These are phyloP conservation scores for Synanthedon formicaeformis DNA, from an alignment of 2,888 invertebrate species.

Conservation along the genomic window DNA sequence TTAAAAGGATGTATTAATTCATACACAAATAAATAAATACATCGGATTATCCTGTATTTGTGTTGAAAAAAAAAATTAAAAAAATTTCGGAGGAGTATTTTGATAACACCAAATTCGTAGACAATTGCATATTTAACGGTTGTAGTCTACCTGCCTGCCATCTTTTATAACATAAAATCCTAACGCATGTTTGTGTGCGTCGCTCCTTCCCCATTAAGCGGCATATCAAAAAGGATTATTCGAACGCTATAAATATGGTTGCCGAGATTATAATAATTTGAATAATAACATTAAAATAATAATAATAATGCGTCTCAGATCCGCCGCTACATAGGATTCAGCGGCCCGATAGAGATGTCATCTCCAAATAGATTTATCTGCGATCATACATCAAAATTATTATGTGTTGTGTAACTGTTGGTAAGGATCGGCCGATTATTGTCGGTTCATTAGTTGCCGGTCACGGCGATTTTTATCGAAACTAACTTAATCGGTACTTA, in stretches of 20 bases:
- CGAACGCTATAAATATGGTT: slow-evolving; percentile 56
- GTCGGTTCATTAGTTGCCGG: slow-evolving; percentile 45
- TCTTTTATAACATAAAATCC: too few species aligned
- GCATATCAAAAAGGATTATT: slow-evolving; percentile 62
- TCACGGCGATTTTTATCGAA: slow-evolving; percentile 24
- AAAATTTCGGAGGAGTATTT: too few species aligned
- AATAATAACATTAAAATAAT: slow-evolving; percentile 67
- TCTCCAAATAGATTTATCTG: slow-evolving; percentile 61
- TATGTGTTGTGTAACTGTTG: slow-evolving; percentile 28
- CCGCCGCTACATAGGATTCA: slow-evolving; percentile 6
- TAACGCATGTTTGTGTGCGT: slow-evolving; percentile 13
- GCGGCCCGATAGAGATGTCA: slow-evolving; percentile 45
- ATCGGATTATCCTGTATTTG: too few species aligned
- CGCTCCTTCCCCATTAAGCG: slow-evolving; percentile 32
- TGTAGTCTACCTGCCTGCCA: too few species aligned
- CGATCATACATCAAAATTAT: slow-evolving; percentile 38
- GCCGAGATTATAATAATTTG: slow-evolving; percentile 63
- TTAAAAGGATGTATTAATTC: too few species aligned
- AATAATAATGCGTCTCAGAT: slow-evolving; percentile 47
- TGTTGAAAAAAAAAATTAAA: too few species aligned
- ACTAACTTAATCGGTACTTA: slow-evolving; percentile 19
- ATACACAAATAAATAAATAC: too few species aligned
- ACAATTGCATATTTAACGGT: too few species aligned
- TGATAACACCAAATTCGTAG: too few species aligned
- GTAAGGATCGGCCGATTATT: slow-evolving; percentile 23